Evolutionary conservation across 2,797 vertebrate genomes (phyloP).

Genomic region (Tragelaphus eurycerus): DNA sequence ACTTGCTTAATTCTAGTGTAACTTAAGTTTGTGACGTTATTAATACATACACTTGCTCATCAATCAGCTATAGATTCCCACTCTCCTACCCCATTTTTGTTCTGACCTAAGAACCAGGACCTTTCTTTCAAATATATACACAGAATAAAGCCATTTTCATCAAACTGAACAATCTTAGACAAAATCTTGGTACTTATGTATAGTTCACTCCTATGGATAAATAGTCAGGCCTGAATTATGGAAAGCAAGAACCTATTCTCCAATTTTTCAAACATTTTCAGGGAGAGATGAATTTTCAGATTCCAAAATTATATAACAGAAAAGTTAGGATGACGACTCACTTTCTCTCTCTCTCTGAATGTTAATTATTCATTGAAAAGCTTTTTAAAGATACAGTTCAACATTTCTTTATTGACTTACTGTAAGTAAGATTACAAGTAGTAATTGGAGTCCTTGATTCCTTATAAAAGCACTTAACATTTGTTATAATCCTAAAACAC

Average conservation of each 20-base stretch:
- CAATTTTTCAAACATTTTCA: not conserved
- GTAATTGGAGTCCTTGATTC: not conserved
- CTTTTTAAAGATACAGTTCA: slow-evolving; percentile 64
- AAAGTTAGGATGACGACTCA: slow-evolving; percentile 5
- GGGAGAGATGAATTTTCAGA: slow-evolving; percentile 51
- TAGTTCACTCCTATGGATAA: not conserved
- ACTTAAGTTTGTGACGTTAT: not conserved
- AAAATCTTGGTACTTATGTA: not conserved
- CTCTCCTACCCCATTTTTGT: not conserved
- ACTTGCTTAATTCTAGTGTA: not conserved
- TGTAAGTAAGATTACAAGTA: slow-evolving; percentile 40
- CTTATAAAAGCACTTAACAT: not conserved
- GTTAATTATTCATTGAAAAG: slow-evolving; percentile 70
- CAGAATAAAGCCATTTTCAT: not conserved
- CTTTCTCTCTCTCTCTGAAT: not conserved
- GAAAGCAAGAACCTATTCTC: not conserved
- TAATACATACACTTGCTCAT: not conserved
- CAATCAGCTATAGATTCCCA: not conserved
- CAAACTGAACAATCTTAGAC: not conserved
- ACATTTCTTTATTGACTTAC: slow-evolving; percentile 43
- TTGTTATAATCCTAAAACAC: slow-evolving; percentile 41
- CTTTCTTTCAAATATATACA: not conserved
- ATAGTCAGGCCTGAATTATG: not conserved
- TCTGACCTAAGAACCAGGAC: not conserved
- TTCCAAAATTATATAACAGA: slow-evolving; percentile 44